Percentiles rank a stretch among this genome's conserved stretches.
phyloP scores from a whole-genome alignment of 2,797 vertebrate species.

The Spheniscus humboldti region DNA sequence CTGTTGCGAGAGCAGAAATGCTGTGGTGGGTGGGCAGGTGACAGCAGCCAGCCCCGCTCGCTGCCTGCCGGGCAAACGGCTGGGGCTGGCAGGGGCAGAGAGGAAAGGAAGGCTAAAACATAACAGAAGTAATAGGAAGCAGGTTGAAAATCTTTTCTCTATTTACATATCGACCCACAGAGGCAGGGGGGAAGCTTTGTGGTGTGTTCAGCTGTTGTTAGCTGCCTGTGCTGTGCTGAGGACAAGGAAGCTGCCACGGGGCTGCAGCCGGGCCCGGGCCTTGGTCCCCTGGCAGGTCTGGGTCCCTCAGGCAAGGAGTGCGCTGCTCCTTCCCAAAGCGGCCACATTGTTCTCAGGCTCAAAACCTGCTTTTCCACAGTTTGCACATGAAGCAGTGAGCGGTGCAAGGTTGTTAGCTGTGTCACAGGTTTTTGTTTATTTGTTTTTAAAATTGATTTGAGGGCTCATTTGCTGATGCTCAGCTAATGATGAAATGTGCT shows the following conservation, averaged over 20 bases:
- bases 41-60: not conserved
- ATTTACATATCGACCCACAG: not conserved
- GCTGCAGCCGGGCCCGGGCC: accelerated
- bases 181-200: not conserved
- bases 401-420: not conserved
- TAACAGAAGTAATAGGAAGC: slow-evolving; percentile 18
- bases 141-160: not conserved
- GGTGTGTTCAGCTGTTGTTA: not conserved
- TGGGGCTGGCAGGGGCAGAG: not conserved
- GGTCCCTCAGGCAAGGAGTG: accelerated
- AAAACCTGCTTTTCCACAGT: not conserved
- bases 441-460: not conserved
- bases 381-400: accelerated
- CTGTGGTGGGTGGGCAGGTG: not conserved
- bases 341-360: not conserved
- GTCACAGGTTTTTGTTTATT: not conserved
- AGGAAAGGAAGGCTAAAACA: slow-evolving; percentile 1
- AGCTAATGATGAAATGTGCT: not conserved
- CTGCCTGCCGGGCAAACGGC: not conserved
- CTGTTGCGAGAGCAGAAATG: not conserved
- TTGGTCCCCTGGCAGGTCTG: not conserved
- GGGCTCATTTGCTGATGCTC: not conserved
- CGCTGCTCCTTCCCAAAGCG: not conserved
- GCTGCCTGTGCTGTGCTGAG: not conserved
- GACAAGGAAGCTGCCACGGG: not conserved